Base-by-base conservation (phyloP, 2,888 invertebrate genomes). In the Crossocerus cetratus region DNA sequence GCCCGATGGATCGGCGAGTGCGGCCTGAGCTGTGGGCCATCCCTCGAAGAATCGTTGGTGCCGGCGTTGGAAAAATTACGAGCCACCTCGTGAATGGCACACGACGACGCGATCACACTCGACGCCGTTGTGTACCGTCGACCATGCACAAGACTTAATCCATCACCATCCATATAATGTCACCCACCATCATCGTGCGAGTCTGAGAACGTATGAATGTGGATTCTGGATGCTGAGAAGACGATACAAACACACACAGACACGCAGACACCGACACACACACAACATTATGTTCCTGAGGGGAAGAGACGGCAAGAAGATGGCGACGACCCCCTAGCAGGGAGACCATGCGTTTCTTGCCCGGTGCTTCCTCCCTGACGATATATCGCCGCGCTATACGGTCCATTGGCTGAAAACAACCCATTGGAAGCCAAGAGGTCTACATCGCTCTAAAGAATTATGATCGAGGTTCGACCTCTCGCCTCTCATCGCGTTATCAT, bases 1-100 rank as follows among this genome's bases (percentile, higher is more conserved):
- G 95, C 95, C 74, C 93, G 93, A 83, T 95, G 95, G 95, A 91
- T 92, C 84, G 95, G 95, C 58, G 93, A 93, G 76, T 95, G 95
- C 86, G 90, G 89, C 11, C 82, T 90, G 72, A 88, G 85, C 62
- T 89, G 90, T 87, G 86, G 92, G 82, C 88, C 92, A 81, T 86
- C 92, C 86, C 82, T 89, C 18, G 90, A 90, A 3, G 90, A 90
- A 71, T 88, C 89, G 18, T 71, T 90, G 67, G 86, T 90, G 49
- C 86, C 89, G 1, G 88, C 90, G 58, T 81, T 90, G 69, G 90
- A 90, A 78, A 90, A 90, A 65, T 80, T 90, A 20, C 83, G 90
- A 68, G 90, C 90, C 61, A 90, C 90, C 67, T 90, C 90, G 86
- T 90, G 90, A 90, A 86, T 80, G 76, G 78, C 74, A 61, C 74